phyloP scores from a whole-genome alignment of 1,140 invertebrate genomes.

The Caenorhabditis brenneri region DNA sequence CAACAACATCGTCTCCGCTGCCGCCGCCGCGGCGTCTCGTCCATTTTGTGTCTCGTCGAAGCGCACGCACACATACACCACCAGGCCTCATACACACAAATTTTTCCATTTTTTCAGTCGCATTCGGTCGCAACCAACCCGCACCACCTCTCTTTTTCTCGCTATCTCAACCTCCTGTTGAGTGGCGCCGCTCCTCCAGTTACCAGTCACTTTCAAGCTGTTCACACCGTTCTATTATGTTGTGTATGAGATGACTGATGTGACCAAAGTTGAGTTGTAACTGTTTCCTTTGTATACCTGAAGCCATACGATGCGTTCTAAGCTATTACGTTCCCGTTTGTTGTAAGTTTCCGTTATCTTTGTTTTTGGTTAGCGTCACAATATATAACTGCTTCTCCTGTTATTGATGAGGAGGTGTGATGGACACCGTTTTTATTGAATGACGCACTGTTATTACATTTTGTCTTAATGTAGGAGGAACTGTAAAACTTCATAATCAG shows the following conservation, averaged over 20 bases:
- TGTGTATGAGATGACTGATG: neutral
- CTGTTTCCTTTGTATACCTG: too few species aligned
- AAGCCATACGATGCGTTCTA: too few species aligned
- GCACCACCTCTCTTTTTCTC: neutral
- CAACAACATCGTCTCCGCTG: slow-evolving; percentile 1
- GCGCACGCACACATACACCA: slow-evolving; percentile 23
- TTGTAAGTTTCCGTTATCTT: too few species aligned
- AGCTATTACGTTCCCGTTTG: too few species aligned
- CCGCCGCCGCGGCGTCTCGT: neutral
- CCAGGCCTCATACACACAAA: neutral
- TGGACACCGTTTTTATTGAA: too few species aligned
- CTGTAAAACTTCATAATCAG: too few species aligned
- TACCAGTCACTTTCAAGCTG: neutral
- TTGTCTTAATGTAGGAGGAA: too few species aligned
- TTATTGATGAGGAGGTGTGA: too few species aligned
- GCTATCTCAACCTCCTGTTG: neutral
- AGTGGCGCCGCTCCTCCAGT: neutral
- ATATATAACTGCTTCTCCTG: too few species aligned
- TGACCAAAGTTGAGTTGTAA: too few species aligned
- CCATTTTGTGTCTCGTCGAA: neutral
- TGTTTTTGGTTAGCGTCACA: too few species aligned
- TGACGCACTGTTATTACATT: too few species aligned
- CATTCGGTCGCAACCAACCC: neutral
- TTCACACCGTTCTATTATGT: neutral
- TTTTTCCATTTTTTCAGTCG: slow-evolving; percentile 20